Base-by-base conservation (phyloP, 1,140 invertebrate species). In the Zaprionus tsacasi region DNA sequence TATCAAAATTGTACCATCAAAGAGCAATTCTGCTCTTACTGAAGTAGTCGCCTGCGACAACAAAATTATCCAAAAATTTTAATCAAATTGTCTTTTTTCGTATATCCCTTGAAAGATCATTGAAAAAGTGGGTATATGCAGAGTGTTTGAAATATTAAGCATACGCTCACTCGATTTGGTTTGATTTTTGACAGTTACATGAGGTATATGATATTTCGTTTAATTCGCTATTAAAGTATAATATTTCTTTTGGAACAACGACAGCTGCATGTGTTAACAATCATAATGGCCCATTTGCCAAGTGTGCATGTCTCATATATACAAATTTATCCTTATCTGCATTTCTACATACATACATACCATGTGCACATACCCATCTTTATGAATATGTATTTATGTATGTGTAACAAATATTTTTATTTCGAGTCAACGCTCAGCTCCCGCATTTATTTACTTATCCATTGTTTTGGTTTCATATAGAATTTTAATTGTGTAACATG, bases 401-500 rank as follows among this genome's bases (percentile, higher is more conserved):
- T 59, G 60, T 52, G 35, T 38, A 61, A 61, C 70, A 75, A 65
- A 76, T 78, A 70, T 78, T 76, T 76, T 78, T 78, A 74, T 78
- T 78, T 78, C 57, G 56, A 78, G 72, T 76, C 66, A 70, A 70
- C 72, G 76, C 76, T 66, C 66, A 78, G 76, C 58, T 70, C 72
- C 76, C 72, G 66, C 76, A 78, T 78, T 78, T 78, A 76, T 75
- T 78, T 76, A 76, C 72, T 70, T 76, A 57, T 40, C 72, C 61
- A 76, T 78, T 78, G 76, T 78, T 78, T 78, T 71, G 61, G 61
- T 78, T 76, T 70, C 72, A 78, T 78, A 70, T 78, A 76, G 72
- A 76, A 76, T 78, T 78, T 78, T 70, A 76, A 76, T 78, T 76
- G 66, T 78, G 76, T 70, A 78, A 70, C 71, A 78, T 78, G 72